phyloP scores from a whole-genome alignment of 2,113 vertebrate genomes.

The Psophia crepitans region DNA sequence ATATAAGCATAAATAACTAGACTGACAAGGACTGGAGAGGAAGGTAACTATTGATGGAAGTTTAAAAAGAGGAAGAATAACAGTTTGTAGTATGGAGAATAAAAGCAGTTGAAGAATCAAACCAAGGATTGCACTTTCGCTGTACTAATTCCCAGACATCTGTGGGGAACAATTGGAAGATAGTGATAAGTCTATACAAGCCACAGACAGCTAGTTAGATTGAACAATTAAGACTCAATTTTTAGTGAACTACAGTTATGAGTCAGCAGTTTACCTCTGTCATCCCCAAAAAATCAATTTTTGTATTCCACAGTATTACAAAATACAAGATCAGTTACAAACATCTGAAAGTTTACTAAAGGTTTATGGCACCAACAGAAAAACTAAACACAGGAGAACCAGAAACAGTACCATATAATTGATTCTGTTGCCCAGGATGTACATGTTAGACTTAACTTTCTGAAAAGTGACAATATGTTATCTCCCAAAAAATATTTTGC shows the following conservation, averaged over 20 bases:
- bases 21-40: not conserved
- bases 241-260: not conserved
- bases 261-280: not conserved
- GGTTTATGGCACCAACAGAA: not conserved
- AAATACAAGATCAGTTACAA: not conserved
- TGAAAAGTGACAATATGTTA: not conserved
- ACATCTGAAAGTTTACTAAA: not conserved
- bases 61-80: not conserved
- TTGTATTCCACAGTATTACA: not conserved
- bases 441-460: not conserved
- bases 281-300: not conserved
- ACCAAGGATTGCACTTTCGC: too few relatives aligned
- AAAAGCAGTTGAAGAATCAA: not conserved
- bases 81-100: fast-evolving
- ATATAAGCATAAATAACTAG: not conserved
- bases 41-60: not conserved
- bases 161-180: not conserved
- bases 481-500: not conserved
- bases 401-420: not conserved
- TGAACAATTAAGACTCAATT: not conserved
- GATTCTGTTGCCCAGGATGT: not conserved
- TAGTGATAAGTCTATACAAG: not conserved
- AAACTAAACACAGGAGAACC: not conserved
- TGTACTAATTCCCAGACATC: not conserved
- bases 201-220: not conserved